Base-by-base conservation (phyloP, 2,113 vertebrate species). In the Calypte anna region DNA sequence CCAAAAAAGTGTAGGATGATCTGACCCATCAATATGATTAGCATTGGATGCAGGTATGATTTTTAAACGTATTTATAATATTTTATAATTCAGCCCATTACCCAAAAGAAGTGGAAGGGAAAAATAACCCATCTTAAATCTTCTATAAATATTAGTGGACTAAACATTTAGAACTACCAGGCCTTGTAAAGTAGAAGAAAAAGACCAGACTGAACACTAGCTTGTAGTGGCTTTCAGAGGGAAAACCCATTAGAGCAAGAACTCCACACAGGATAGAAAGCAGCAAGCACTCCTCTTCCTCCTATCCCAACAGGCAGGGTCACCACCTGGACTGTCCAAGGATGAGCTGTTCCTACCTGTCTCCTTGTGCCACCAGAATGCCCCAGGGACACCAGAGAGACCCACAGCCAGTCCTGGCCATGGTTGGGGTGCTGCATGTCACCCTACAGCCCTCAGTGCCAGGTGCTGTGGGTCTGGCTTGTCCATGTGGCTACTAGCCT, bases 401-500 rank as follows among this genome's bases (percentile, higher is more conserved):
- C 21, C 36, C 43, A 63, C 16, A 11, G 12, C 31, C 5, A 0
- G 17, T 44, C 72, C 8, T 0, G 1, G 28, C 38, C 19, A 4
- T 36, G 67, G 10, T 14, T 0, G 0, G 17, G 28, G n/a, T 9
- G 12, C 17, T 20, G 12, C 6, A 9, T 3, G 6, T 27, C 12
- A n/a, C 5, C 2, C 43, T 31, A 36, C 8, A 21, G 15, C 9
- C 25, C 31, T 17, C 25, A 3, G 3, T 10, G 14, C 36, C 31
- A 38, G 28, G 6, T 27, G 31, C 48, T 9, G 14, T 13, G 55
- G 50, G 13, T 31, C 43, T 38, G 33, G 25, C 43, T 81, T 2
- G 0, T 33, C 7, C 57, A 27, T 30, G 24, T 1, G 1, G 43
- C 31, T 89, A 25, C 4, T 4, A 48, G 28, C 33, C 55, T 7